Evolutionary conservation across 1,140 invertebrate genomes (phyloP), one percentile per base, ranked within the genome.

Genomic region (Euwallacea similis): DNA sequence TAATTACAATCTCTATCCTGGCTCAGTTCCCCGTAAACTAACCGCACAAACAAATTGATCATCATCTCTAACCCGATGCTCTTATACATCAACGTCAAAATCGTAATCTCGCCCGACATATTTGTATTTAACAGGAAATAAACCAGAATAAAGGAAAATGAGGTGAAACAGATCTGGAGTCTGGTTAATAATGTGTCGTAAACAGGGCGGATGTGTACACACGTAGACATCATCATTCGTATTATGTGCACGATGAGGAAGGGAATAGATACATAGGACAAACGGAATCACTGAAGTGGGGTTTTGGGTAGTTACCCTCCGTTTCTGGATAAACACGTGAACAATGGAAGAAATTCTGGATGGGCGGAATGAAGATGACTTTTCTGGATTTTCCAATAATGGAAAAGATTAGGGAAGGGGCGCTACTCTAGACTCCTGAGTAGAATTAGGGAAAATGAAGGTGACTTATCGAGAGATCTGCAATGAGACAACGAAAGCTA

Each of bases 91-190:
- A 61, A 50, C n/a, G 61, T 47, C 61, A 63, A 47, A 63, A 16
- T 63, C 61, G 61, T 63, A 63, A 63, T 63, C 43, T 50, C 42
- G 44, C 61, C 61, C 7, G 61, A 47, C 44, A 47, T 63, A 63
- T 63, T 63, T 47, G 61, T 63, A 63, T 63, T 63, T 47, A 63
- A 50, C 61, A 63, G 61, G 61, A 63, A 63, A 63, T 63, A 63
- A 63, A 41, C 59, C 33, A 42, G 59, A 61, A 61, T 61, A 61
- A 47, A 63, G 61, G 61, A 63, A 63, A 63, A 46, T 63, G 61
- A 63, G 44, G 15, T 44, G 61, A 46, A 47, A 63, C 15, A 63
- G 61, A 47, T 47, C 61, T 63, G 44, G 41, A 6, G 13, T 11
- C 41, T 42, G 16, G 54, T n/a, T 56, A 56, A 56, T 56, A 50